Conservation (phyloP, 2,113 vertebrate species). For the Galeopterus variegatus region DNA sequence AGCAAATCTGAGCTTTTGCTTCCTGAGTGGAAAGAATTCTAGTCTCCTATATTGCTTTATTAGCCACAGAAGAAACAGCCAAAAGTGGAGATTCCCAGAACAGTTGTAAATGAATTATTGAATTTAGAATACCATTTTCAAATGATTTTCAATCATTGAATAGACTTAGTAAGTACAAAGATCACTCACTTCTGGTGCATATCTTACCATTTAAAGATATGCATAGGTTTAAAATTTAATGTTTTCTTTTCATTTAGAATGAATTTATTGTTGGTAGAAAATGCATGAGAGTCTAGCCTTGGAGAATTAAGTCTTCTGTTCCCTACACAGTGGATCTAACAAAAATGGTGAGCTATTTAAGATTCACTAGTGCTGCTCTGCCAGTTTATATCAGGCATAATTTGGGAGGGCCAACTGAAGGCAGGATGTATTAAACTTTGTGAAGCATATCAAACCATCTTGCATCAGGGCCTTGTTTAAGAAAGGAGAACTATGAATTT, state of each 20-base stretch:
- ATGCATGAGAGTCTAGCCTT: constrained; percentile 43
- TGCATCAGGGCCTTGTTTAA: neutral
- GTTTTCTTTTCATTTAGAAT: constrained; percentile 70
- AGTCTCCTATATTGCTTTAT: constrained; percentile 44
- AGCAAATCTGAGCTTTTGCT: constrained; percentile 29
- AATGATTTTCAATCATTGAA: constrained; percentile 75
- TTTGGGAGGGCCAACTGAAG: constrained; percentile 1
- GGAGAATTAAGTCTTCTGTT: constrained; percentile 66
- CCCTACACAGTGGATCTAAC: constrained; percentile 48
- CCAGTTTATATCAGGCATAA: constrained; percentile 48
- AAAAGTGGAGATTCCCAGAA: constrained; percentile 56
- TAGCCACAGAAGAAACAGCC: constrained; percentile 43
- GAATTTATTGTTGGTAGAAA: constrained; percentile 71
- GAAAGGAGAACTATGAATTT: constrained; percentile 18
- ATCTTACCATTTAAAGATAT: constrained; percentile 73
- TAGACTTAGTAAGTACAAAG: constrained; percentile 51
- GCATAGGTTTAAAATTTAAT: constrained; percentile 71
- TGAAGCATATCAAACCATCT: neutral
- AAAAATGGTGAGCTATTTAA: constrained; percentile 60
- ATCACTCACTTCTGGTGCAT: constrained; percentile 66
- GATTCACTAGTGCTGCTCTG: constrained; percentile 19
- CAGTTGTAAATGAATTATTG: constrained; percentile 70
- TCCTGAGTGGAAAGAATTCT: constrained; percentile 3
- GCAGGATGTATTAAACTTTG: neutral
- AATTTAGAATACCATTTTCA: constrained; percentile 69